Conservation (phyloP, 2,797 vertebrate species). For the Notamacropus eugenii region DNA sequence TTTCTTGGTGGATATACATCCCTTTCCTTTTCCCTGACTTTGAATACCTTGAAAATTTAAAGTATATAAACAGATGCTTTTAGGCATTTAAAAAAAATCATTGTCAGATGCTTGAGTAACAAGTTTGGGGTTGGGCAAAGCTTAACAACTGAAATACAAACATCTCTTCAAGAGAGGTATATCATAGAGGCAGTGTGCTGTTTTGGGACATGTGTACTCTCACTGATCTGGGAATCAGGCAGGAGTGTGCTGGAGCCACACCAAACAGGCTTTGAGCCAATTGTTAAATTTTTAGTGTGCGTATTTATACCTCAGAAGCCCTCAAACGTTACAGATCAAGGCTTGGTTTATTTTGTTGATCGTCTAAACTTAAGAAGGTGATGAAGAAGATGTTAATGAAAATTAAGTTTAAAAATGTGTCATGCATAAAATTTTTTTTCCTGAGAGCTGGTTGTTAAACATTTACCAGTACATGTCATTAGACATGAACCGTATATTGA, state of each 20-base stretch:
- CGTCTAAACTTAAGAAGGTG: background rate
- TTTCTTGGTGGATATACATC: background rate
- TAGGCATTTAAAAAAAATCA: slow-evolving; percentile 52
- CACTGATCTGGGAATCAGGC: background rate
- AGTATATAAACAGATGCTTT: slow-evolving; percentile 69
- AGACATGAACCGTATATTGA: background rate
- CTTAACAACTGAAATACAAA: background rate
- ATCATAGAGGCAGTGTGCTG: background rate
- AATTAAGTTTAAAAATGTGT: background rate
- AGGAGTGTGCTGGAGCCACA: background rate
- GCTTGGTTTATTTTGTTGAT: background rate
- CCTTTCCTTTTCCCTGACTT: slow-evolving; percentile 60
- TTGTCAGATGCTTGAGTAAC: slow-evolving; percentile 10
- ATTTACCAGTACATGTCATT: background rate
- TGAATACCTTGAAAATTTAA: slow-evolving; percentile 61
- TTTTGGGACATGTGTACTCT: background rate
- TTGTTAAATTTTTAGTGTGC: background rate
- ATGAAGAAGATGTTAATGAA: background rate
- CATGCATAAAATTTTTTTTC: background rate
- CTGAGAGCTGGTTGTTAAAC: background rate
- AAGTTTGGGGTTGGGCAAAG: slow-evolving; percentile 28
- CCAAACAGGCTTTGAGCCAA: background rate
- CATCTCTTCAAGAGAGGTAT: background rate
- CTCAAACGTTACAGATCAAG: background rate
- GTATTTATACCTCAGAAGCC: background rate